Evolutionary conservation across 2,888 invertebrate species (phyloP), one percentile per base, ranked within the genome.

Genomic region (Alloscopus bannaensis): DNA sequence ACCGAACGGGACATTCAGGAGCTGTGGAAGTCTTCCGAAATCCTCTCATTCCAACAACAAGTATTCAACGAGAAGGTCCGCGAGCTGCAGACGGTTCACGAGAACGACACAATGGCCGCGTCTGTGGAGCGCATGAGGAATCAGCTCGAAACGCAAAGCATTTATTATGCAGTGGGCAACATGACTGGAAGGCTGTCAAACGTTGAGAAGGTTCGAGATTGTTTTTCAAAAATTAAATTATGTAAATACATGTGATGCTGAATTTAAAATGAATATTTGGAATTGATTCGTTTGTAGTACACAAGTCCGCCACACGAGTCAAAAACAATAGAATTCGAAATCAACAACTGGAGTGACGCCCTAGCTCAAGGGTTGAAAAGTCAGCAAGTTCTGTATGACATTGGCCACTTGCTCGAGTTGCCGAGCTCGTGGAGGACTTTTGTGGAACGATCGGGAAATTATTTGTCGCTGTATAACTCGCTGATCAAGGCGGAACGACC

Each of bases 1-100:
- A 68, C 70, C 2, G 81, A 83, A 55, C 55, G 76, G 16, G 83
- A 83, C 29, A 66, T 83, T 55, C 70, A 81, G 13, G 83, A 83
- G 20, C 40, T 83, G n/a, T 83, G 83, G 83, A 83, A 83, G 52
- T 79, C 76, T 42, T 79, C 83, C 3, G 83, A 83, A 75, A 83
- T 83, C 42, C 69, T 83, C 1, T 81, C 81, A 0, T 83, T 81
- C 40, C 83, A 83, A 31, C 83, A 83, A 28, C 81, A 81, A 57
- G 73, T 68, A 0, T 79, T 83, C 18, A 76, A 76, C 24, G 76
- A 76, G 18, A 76, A 76, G 28, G 52, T 76, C 16, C 47, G 64
- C 3, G 76, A 76, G 2, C 2, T 76, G 8, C 76, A 76, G 18
- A 76, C 68, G 28, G 76, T 79, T 6, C 81, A 83, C 29, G 75